Evolutionary conservation across 2,888 invertebrate genomes (phyloP).

Genomic region (Cotesia congregata): DNA sequence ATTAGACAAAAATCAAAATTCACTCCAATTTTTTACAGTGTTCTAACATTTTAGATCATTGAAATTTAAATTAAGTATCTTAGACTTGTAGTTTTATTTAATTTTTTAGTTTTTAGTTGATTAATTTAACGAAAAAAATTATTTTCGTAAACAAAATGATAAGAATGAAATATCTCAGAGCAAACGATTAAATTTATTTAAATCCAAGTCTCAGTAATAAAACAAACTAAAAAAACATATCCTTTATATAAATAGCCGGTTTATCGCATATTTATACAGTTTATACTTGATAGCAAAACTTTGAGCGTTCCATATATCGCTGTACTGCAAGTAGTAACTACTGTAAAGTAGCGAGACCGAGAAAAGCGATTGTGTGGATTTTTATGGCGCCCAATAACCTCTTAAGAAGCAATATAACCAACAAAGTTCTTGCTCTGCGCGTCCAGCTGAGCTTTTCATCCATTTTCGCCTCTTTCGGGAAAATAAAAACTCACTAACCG

Average conservation of each 20-base stretch:
- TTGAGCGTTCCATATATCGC: not conserved
- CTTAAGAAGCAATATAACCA: slow-evolving; percentile 3
- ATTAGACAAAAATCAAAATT: no score
- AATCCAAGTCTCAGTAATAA: not conserved
- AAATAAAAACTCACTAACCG: slow-evolving; percentile 9
- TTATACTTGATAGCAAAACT: not conserved
- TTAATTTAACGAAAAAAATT: no score
- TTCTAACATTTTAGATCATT: no score
- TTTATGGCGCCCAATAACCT: not conserved
- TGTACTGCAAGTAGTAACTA: no score
- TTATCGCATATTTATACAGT: not conserved
- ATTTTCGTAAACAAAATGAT: no score
- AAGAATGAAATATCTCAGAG: not conserved
- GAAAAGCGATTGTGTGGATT: not conserved
- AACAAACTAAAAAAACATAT: not conserved
- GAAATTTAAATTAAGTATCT: no score
- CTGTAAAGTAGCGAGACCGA: no score
- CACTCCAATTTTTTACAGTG: no score
- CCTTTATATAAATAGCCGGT: not conserved
- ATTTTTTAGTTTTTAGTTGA: no score
- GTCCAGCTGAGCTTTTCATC: not conserved
- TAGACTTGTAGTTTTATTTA: no score
- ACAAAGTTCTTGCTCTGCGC: slow-evolving; percentile 9
- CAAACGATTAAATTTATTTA: not conserved
- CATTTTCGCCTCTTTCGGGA: not conserved